Base-by-base conservation (phyloP, 2,113 vertebrate species). In the Tyto alba region DNA sequence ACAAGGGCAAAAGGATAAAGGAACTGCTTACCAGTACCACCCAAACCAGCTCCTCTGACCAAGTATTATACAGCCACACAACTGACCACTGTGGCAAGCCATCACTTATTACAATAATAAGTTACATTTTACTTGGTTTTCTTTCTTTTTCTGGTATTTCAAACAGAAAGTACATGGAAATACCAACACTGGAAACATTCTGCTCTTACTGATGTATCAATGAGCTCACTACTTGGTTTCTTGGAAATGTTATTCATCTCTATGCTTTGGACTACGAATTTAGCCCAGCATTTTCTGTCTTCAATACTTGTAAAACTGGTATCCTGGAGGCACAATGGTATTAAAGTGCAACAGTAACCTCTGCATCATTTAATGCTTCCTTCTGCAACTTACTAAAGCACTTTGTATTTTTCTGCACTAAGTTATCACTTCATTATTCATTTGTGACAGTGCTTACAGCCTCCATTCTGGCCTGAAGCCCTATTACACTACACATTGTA, bases 1-100 rank as follows among this genome's bases (percentile, higher is more conserved):
- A 89, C 77, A 93, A 92, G 94, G 76, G 80, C 88, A 92, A 95
- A 92, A 84, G 80, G 73, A 93, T 84, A 69, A 87, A 89, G 95
- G 53, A 89, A 38, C 38, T 73, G 57, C 77, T 94, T 69, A 76
- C 84, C 84, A 87, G 45, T 72, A 80, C 73, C 18, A 5, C 94
- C 91, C 86, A 93, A 86, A 79, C 36, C 83, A 87, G 81, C 77
- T 79, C 60, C 64, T 91, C 95, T 73, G 83, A 90, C 90, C 74
- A 53, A 69, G n/a, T 15, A 85, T 85, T 81, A 90, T 10, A 40
- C 23, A 56, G 94, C 83, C 90, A 84, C 86, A 93, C 29, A 84
- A 93, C 60, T 32, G 90, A 92, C 92, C 52, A 1, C 83, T 82
- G 92, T 72, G 86, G 86, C 0, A 4, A 96, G 86, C 86, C 77